A percentile compares a stretch with the other conserved stretches of the same genome.
Conservation (phyloP, 2,888 invertebrate genomes). For the Lissocephala sabroskyi region DNA sequence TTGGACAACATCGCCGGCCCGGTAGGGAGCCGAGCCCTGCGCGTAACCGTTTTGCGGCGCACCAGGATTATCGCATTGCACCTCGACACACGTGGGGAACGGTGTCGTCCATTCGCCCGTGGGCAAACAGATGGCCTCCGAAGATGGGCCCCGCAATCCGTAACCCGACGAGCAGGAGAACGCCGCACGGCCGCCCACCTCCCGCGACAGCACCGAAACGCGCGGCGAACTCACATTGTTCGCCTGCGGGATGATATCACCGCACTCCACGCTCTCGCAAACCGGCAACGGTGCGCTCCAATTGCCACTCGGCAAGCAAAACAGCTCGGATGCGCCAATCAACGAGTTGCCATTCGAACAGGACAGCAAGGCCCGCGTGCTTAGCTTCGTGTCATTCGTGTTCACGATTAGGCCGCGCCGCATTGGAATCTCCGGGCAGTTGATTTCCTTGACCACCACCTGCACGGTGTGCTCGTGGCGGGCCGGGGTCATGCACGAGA, state of each 20-base stretch:
- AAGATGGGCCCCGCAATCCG: slow-evolving; percentile 82
- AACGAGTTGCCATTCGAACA: slow-evolving; percentile 87
- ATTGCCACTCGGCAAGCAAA: slow-evolving; percentile 87
- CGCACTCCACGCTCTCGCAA: slow-evolving; percentile 90
- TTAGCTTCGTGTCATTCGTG: slow-evolving; percentile 81
- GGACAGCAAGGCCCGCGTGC: slow-evolving; percentile 81
- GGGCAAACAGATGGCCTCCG: slow-evolving; percentile 83
- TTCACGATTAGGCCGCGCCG: slow-evolving; percentile 83
- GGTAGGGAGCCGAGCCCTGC: slow-evolving; percentile 83
- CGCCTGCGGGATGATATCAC: slow-evolving; percentile 79
- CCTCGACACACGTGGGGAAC: slow-evolving; percentile 85
- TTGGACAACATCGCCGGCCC: slow-evolving; percentile 88
- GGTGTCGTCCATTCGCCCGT: slow-evolving; percentile 85
- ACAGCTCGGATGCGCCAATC: slow-evolving; percentile 82
- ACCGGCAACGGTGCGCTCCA: slow-evolving; percentile 89
- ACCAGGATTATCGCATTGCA: slow-evolving; percentile 83
- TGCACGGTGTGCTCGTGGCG: slow-evolving; percentile 86
- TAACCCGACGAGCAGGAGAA: slow-evolving; percentile 86
- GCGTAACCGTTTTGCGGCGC: slow-evolving; percentile 85
- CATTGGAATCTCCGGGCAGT: slow-evolving; percentile 83
- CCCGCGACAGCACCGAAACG: slow-evolving; percentile 82
- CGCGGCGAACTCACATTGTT: slow-evolving; percentile 78
- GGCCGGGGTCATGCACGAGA: slow-evolving; percentile 89
- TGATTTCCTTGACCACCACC: slow-evolving; percentile 85
- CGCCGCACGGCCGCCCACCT: slow-evolving; percentile 85